Evolutionary conservation across 2,113 vertebrate genomes (phyloP), one percentile per base, ranked within the genome.

Genomic region (Gallinago paraguaiae): DNA sequence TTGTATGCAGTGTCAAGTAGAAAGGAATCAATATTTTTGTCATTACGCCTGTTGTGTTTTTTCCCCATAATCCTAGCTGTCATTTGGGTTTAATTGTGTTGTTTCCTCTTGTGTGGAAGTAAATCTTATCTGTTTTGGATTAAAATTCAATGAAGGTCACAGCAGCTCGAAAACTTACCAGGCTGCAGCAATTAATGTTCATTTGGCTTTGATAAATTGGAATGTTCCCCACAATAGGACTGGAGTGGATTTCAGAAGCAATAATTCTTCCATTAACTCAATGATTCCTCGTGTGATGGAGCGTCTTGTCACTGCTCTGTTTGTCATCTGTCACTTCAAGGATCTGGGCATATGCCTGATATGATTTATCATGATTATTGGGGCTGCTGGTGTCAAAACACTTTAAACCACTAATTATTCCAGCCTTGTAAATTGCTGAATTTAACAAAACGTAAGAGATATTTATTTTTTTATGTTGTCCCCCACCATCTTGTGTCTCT

Each of bases 61-160:
- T 88, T 76, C 78, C 93, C 93, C 68, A 65, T 97, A 97, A 97
- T 98, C 97, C 96, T 94, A 87, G 96, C 97, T 98, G 98, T 98
- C 97, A 97, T 98, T 98, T 96, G 88, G 95, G 96, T 96, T 97
- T 98, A 98, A 98, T 98, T 98, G 97, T 98, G 97, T 98, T 98
- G 97, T 98, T 98, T 98, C 97, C 97, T 98, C 97, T 98, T 96
- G 96, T 98, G 97, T 97, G 95, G 97, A 98, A 98, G 97, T 97
- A 98, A 98, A 98, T 98, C 98, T 98, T 98, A 98, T 98, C 98
- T 98, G 97, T 98, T 98, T 98, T 97, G 98, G 97, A 98, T 98
- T 98, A 98, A 98, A 98, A 98, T 98, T 98, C 98, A 98, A 98
- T 98, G 98, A 98, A 98, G 98, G 98, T 98, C 98, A 98, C 91